phyloP scores from a whole-genome alignment of 1,140 invertebrate species.

The Bombus superbus region DNA sequence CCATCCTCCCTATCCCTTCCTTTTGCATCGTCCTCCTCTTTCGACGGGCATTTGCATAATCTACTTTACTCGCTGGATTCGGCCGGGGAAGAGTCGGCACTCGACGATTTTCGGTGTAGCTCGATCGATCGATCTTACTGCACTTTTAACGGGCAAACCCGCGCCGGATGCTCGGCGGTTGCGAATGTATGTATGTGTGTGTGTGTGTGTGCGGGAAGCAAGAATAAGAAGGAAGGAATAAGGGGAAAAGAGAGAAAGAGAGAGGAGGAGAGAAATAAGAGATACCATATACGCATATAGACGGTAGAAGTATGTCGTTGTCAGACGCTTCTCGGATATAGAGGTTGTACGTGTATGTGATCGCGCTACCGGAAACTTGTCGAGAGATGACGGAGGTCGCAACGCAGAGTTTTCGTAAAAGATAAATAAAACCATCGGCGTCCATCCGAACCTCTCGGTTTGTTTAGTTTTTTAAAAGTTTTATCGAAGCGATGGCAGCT shows the following conservation, averaged over 20 bases:
- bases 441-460: not conserved
- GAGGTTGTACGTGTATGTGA: not conserved
- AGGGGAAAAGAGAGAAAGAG: not conserved
- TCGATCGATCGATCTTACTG: constrained; percentile 60
- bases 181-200: not conserved
- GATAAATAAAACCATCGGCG: constrained; percentile 62
- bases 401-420: constrained; percentile 54
- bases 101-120: constrained; percentile 60
- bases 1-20: constrained; percentile 10
- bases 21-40: constrained; percentile 45
- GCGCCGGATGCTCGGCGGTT: constrained; percentile 16
- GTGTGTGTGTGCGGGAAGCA: no score
- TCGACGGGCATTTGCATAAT: constrained; percentile 67
- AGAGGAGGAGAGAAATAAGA: not conserved
- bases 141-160: constrained; percentile 43
- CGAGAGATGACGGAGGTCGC: not conserved
- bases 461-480: constrained; percentile 68
- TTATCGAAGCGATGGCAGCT: constrained; percentile 44
- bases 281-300: not conserved
- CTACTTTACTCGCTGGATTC: constrained; percentile 66
- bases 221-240: not conserved
- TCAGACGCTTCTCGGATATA: not conserved
- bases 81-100: constrained; percentile 48
- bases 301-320: not conserved
- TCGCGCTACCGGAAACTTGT: constrained; percentile 13